Percentiles rank a stretch among this genome's conserved stretches.
These are phyloP conservation scores for Xyliphius kryptos DNA, from an alignment of 2,113 vertebrate species.

Conservation along the genomic window DNA sequence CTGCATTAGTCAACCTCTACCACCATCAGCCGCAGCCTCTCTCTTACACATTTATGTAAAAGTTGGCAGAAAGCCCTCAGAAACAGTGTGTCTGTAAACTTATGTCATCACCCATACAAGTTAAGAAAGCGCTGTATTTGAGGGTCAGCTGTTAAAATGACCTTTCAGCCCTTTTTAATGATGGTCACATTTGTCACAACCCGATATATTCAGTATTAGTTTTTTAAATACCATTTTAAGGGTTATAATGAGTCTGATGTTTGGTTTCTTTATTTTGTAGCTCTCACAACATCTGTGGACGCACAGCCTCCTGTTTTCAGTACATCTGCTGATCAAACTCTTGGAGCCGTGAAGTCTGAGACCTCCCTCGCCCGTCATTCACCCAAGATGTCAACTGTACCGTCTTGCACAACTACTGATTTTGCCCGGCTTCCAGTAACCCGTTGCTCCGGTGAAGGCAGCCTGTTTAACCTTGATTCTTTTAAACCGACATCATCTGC, in stretches of 20 bases:
- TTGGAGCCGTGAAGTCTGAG: constrained; percentile 40
- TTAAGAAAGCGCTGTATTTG: too few species aligned
- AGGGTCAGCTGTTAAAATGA: too few species aligned
- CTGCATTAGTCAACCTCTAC: too few species aligned
- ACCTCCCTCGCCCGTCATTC: constrained; percentile 7
- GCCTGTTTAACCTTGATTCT: constrained; percentile 45
- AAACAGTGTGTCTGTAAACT: too few species aligned
- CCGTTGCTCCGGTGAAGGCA: constrained; percentile 28
- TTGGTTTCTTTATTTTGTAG: neutral
- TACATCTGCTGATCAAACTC: constrained; percentile 10
- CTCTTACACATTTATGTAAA: too few species aligned
- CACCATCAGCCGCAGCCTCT: too few species aligned
- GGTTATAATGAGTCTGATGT: neutral
- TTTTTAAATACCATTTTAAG: too few species aligned
- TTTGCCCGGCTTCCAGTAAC: constrained; percentile 59
- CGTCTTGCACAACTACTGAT: constrained; percentile 46
- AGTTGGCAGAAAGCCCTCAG: too few species aligned
- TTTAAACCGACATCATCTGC: constrained; percentile 1
- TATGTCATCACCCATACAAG: too few species aligned
- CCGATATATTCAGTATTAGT: too few species aligned
- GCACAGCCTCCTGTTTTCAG: constrained; percentile 16
- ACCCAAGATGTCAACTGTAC: constrained; percentile 24
- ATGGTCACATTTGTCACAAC: too few species aligned
- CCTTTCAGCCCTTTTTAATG: too few species aligned
- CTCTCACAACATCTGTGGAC: constrained; percentile 23